Conservation (phyloP, 2,797 vertebrate genomes). For the Neoniphon sammara region DNA sequence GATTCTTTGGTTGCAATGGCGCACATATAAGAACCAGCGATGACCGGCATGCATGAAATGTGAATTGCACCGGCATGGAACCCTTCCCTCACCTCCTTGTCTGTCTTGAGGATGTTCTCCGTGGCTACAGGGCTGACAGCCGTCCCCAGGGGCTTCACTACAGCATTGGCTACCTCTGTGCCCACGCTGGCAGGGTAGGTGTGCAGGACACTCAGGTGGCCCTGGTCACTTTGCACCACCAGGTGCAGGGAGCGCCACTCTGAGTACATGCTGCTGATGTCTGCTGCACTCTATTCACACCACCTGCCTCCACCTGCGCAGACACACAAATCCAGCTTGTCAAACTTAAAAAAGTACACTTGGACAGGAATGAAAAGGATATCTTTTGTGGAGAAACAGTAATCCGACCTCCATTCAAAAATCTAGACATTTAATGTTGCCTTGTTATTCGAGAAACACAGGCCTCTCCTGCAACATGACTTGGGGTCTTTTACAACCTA, state of each 20-base stretch:
- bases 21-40: no score
- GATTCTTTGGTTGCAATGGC: no score
- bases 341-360: not conserved
- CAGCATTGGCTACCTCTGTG: constrained; percentile 93
- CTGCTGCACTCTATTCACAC: constrained; percentile 69
- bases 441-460: not conserved
- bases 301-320: constrained; percentile 78
- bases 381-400: not conserved
- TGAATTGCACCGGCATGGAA: not conserved
- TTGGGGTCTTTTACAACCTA: no score
- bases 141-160: constrained; percentile 92
- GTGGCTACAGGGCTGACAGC: constrained; percentile 87
- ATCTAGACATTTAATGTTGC: not conserved
- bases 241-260: constrained; percentile 97
- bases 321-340: constrained; percentile 40
- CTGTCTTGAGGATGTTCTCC: constrained; percentile 94
- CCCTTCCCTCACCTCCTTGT: constrained; percentile 90
- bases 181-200: constrained; percentile 92
- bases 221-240: constrained; percentile 95
- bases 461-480: not conserved
- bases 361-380: not conserved
- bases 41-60: no score
- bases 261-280: constrained; percentile 91
- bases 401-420: no score
- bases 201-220: constrained; percentile 94